Conservation (phyloP, 2,113 vertebrate species). For the Felis chaus region DNA sequence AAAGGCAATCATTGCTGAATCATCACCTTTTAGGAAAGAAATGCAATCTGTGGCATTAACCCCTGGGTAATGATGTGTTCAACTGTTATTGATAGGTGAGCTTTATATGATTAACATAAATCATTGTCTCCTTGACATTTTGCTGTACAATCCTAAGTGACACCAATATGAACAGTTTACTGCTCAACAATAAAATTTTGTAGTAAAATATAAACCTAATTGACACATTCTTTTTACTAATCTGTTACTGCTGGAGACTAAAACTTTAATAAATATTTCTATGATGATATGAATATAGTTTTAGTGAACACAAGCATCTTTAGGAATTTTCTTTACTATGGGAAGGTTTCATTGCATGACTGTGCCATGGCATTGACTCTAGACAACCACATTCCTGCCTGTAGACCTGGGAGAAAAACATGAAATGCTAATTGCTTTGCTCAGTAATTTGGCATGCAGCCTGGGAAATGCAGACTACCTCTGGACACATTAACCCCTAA, state of each 20-base stretch:
- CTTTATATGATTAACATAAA: not conserved
- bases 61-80: too few relatives aligned
- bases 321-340: not conserved
- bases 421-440: not conserved
- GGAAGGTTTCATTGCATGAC: not conserved
- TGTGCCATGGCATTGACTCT: not conserved
- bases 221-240: not conserved
- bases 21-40: not conserved
- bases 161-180: not conserved
- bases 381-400: not conserved
- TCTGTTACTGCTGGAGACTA: not conserved
- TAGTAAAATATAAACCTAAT: not conserved
- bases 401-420: not conserved
- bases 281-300: not conserved
- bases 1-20: not conserved
- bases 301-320: not conserved
- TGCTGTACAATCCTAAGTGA: not conserved
- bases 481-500: not conserved
- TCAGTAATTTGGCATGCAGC: not conserved
- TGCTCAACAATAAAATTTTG: not conserved
- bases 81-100: too few relatives aligned
- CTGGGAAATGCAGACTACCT: not conserved
- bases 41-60: accelerated
- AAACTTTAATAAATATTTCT: not conserved
- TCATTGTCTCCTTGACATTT: not conserved